Percentiles rank a stretch among this genome's conserved stretches.
These are phyloP conservation scores for Drosophila repleta DNA, from an alignment of 1,140 invertebrate species.

Conservation along the genomic window DNA sequence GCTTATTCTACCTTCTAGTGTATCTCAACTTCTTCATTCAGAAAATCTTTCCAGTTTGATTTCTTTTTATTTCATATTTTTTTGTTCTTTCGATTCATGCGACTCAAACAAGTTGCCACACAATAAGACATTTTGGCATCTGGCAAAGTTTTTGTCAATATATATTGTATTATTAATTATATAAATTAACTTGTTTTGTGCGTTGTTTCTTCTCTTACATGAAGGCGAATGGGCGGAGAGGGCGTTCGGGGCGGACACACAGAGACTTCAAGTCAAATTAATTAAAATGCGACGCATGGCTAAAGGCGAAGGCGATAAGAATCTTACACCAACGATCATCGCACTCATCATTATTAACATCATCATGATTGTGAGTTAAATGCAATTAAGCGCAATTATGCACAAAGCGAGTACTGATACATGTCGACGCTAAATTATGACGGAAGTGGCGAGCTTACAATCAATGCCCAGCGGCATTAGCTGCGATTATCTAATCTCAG, in stretches of 20 bases:
- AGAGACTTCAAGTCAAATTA: conserved; percentile 23
- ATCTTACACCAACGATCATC: background rate
- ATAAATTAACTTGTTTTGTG: conserved; percentile 45
- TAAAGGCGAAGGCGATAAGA: conserved; percentile 51
- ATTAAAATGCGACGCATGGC: conserved; percentile 35
- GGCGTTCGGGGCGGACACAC: conserved; percentile 3
- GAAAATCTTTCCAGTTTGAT: too few relatives aligned
- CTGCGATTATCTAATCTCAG: conserved; percentile 70
- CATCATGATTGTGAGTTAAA: conserved; percentile 20
- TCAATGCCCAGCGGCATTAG: conserved; percentile 57
- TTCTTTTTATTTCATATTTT: background rate
- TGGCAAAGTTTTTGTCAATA: conserved; percentile 42
- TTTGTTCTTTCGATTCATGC: conserved; percentile 25
- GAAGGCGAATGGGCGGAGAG: conserved; percentile 11
- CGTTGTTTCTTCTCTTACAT: conserved; percentile 8
- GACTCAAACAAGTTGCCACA: conserved; percentile 46
- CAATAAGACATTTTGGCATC: conserved; percentile 45
- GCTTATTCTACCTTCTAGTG: background rate
- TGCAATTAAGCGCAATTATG: conserved; percentile 75
- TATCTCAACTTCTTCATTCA: background rate
- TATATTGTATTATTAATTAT: conserved; percentile 47
- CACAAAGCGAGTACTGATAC: conserved; percentile 41
- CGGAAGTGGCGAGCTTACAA: conserved; percentile 66
- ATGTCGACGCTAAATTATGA: conserved; percentile 50
- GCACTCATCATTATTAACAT: conserved; percentile 2